Percentiles rank a stretch among this genome's conserved stretches.
These are phyloP conservation scores for honey bee (Apis mellifera) DNA, from an alignment of 1,140 invertebrate species.

Conservation along the genomic window Amel_HAv3.1 CM009946.2:4562501-4563000, in stretches of 20 bases:
- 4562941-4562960: neutral
- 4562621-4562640: too few species aligned
- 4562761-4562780: constrained; percentile 34
- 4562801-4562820: constrained; percentile 38
- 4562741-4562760: constrained; percentile 1
- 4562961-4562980: neutral
- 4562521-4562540: too few species aligned
- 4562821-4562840: neutral
- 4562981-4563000: neutral
- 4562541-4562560: too few species aligned
- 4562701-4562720: neutral
- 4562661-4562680: neutral
- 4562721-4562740: constrained; percentile 4
- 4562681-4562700: neutral
- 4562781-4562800: constrained; percentile 39
- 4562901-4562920: constrained; percentile 1
- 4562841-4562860: constrained; percentile 42
- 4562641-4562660: neutral
- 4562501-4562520: too few species aligned
- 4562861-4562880: constrained; percentile 44
- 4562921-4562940: neutral
- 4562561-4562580: too few species aligned
- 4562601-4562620: too few species aligned
- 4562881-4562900: constrained; percentile 34
- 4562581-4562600: too few species aligned